Evolutionary conservation across 2,888 invertebrate genomes (phyloP).

Genomic region (Apodemia mormo): DNA sequence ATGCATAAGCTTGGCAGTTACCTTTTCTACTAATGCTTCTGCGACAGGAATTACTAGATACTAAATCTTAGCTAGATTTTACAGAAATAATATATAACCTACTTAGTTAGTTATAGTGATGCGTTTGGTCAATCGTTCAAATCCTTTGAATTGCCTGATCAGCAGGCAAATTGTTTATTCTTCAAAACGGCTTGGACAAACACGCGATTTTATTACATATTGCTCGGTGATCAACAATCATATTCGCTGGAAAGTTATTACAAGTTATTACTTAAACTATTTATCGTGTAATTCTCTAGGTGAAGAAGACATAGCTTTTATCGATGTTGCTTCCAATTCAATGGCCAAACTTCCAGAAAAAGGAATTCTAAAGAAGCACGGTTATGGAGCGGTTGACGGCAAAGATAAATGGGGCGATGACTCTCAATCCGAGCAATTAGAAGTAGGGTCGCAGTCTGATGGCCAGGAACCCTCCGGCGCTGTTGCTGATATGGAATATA

Average conservation of each 20-base stretch:
- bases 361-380: slow-evolving; percentile 95
- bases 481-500: slow-evolving; percentile 91
- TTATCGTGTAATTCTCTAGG: slow-evolving; percentile 62
- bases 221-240: neutral
- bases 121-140: too few species aligned
- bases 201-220: neutral
- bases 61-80: too few species aligned
- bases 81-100: too few species aligned
- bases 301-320: slow-evolving; percentile 91
- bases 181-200: neutral
- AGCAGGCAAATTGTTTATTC: neutral
- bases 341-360: slow-evolving; percentile 91
- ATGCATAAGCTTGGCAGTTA: too few species aligned
- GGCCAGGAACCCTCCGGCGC: slow-evolving; percentile 85
- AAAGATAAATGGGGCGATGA: slow-evolving; percentile 89
- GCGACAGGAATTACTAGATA: too few species aligned
- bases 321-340: slow-evolving; percentile 89
- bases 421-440: slow-evolving; percentile 87
- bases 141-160: neutral
- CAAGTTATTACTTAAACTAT: slow-evolving; percentile 1
- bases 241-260: neutral
- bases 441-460: slow-evolving; percentile 85
- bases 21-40: too few species aligned
- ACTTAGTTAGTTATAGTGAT: too few species aligned
- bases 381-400: slow-evolving; percentile 87